Evolutionary conservation across 2,797 vertebrate genomes (phyloP).

Genomic region (Danio choprae): DNA sequence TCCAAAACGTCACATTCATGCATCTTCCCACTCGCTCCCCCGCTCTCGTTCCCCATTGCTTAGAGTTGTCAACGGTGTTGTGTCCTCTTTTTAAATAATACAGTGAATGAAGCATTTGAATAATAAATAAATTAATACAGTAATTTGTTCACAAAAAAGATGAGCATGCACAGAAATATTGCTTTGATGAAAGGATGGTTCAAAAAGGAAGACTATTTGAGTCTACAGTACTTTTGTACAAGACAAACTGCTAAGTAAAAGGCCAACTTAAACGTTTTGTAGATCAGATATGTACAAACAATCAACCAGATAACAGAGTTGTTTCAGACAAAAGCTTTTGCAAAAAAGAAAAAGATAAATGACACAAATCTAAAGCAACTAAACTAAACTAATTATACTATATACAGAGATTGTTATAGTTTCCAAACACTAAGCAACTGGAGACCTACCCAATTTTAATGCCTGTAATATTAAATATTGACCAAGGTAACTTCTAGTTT

Average conservation of each 20-base stretch:
- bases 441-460: background rate
- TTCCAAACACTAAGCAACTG: background rate
- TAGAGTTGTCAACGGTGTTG: conserved; percentile 7
- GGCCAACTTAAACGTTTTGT: background rate
- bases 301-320: background rate
- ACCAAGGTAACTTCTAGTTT: background rate
- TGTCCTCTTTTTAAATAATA: conserved; percentile 3
- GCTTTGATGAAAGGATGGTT: background rate
- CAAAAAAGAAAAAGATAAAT: too few relatives aligned
- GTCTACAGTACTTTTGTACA: background rate
- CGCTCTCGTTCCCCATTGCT: conserved; percentile 19
- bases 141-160: background rate
- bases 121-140: background rate
- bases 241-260: background rate
- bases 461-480: background rate
- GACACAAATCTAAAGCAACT: background rate
- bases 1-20: conserved; percentile 70
- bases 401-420: background rate
- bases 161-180: background rate
- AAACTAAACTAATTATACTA: background rate
- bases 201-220: background rate
- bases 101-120: background rate
- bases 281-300: background rate
- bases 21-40: conserved; percentile 34
- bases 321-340: background rate